Percentiles rank a stretch among this genome's conserved stretches.
phyloP scores from a whole-genome alignment of 2,797 vertebrate species.

The Siniperca scherzeri region DNA sequence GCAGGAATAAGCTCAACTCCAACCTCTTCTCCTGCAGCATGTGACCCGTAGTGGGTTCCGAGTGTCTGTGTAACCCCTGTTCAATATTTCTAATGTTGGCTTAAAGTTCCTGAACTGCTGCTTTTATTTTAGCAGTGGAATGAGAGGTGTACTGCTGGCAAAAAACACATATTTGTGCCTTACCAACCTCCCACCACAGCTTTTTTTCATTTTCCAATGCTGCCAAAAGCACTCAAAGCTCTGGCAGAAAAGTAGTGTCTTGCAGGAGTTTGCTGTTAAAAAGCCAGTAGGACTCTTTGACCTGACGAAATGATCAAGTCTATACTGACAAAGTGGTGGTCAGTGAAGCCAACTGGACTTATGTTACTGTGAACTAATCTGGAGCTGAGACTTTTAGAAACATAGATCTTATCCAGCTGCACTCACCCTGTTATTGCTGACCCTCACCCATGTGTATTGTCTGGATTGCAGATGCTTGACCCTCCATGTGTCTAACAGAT shows the following conservation, averaged over 20 bases:
- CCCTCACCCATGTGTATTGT: conserved; percentile 31
- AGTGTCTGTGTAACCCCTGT: too few species aligned
- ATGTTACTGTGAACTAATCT: neutral
- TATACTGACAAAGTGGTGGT: too few species aligned
- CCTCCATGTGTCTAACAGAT: conserved; percentile 8
- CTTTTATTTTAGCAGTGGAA: too few species aligned
- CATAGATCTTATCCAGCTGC: conserved; percentile 27
- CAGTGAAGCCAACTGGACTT: neutral
- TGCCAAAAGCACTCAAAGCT: neutral
- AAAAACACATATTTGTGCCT: neutral
- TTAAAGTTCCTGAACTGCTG: too few species aligned
- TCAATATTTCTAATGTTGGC: too few species aligned
- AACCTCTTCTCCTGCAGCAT: too few species aligned
- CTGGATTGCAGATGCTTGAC: conserved; percentile 11
- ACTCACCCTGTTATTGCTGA: neutral
- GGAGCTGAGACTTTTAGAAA: conserved; percentile 5
- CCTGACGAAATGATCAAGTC: neutral
- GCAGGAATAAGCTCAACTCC: too few species aligned
- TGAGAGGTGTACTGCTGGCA: neutral
- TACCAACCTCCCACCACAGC: neutral
- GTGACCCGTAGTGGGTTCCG: too few species aligned
- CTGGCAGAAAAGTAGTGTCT: neutral
- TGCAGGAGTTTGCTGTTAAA: neutral
- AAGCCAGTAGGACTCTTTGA: neutral
- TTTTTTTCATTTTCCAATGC: neutral